Base-by-base conservation (phyloP, 2,888 invertebrate species). In the Drosophila incognita region DNA sequence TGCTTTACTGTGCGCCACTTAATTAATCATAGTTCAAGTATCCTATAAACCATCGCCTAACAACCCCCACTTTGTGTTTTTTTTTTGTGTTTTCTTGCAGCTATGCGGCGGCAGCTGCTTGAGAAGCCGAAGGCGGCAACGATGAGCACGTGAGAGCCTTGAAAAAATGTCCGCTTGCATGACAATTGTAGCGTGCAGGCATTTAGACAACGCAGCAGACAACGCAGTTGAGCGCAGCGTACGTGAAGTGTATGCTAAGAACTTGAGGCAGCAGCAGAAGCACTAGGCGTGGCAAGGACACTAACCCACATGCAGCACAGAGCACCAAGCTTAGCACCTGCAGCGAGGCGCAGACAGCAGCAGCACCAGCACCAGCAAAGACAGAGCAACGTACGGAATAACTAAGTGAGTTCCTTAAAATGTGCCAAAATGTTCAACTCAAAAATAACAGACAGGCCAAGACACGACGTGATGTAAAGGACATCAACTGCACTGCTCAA, bases 101-200 rank as follows among this genome's bases (percentile, higher is more conserved):
- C 11, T 57, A 75, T 74, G 80, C 48, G 73, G 57, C 63, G 59
- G 56, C 79, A 71, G 51, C 72, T 62, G 72, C 81, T 62, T 67
- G 61, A 69, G 71, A 74, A 82, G 64, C 60, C 79, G 71, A 49
- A 69, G 60, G 31, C 59, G 69, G 40, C 67, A 58, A 53, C 63
- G 79, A 61, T 77, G 69, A 75, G 79, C 70, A 87, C 80, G 79
- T 83, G 80, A 77, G 69, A 76, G 82, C 83, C 83, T 81, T 76
- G 75, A 79, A 79, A 90, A 85, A 90, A 90, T 90, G 91, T 79
- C 82, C 81, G 84, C 84, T 90, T 89, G 83, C 89, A 87, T 86
- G 89, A 91, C 90, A 91, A 91, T 91, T 91, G 91, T 85, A 82
- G 84, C 79, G 82, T 87, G 89, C 88, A 86, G 81, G 91, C 89